Percentiles rank a stretch among this genome's conserved stretches.
phyloP scores from a whole-genome alignment of 1,140 invertebrate genomes.

The Arctopsyche grandis region DNA sequence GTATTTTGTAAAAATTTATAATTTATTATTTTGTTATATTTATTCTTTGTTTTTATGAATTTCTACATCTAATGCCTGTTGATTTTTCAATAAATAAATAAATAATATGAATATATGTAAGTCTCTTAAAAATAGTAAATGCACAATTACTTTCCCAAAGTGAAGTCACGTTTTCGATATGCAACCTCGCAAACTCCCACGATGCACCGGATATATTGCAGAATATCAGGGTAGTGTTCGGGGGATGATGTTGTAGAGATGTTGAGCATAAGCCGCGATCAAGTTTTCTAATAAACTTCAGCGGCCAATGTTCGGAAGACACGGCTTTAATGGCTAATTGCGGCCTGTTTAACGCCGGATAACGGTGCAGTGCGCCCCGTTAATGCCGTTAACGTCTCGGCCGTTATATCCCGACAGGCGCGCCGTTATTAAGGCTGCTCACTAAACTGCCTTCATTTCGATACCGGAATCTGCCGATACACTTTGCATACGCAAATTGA shows the following conservation, averaged over 20 bases:
- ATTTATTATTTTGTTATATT: too few relatives aligned
- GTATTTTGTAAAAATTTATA: too few relatives aligned
- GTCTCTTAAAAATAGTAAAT: too few relatives aligned
- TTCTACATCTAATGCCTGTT: too few relatives aligned
- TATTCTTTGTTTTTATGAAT: too few relatives aligned
- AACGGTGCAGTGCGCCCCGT: slow-evolving; percentile 36
- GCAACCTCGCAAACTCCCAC: too few relatives aligned
- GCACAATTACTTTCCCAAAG: too few relatives aligned
- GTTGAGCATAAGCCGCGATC: slow-evolving; percentile 37
- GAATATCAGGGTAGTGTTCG: neutral
- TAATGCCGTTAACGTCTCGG: slow-evolving; percentile 41
- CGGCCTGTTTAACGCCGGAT: slow-evolving; percentile 43
- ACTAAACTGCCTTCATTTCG: neutral
- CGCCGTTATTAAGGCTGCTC: slow-evolving; percentile 14
- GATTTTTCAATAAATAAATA: too few relatives aligned
- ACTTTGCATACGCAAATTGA: neutral
- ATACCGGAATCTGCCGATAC: neutral
- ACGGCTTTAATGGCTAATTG: slow-evolving; percentile 45
- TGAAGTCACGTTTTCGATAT: too few relatives aligned
- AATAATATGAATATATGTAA: too few relatives aligned
- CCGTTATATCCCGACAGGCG: slow-evolving; percentile 22
- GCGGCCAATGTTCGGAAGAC: slow-evolving; percentile 41
- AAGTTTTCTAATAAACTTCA: slow-evolving; percentile 45
- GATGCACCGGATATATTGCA: too few relatives aligned
- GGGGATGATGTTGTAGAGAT: slow-evolving; percentile 7